Percentiles rank a stretch among this genome's conserved stretches.
phyloP scores from a whole-genome alignment of 2,113 vertebrate species.

The Chiloscyllium plagiosum region DNA sequence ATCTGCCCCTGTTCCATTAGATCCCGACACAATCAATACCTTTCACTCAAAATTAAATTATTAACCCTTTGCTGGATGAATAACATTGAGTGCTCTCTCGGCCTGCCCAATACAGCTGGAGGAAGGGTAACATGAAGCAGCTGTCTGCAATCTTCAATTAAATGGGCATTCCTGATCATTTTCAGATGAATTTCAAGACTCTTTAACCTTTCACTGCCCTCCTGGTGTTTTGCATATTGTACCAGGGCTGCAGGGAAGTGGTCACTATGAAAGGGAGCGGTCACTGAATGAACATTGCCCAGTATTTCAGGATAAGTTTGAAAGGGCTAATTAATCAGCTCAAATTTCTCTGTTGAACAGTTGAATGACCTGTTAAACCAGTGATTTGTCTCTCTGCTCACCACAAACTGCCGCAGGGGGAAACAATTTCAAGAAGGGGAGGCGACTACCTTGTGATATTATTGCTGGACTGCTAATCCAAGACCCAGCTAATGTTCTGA shows the following conservation, averaged over 20 bases:
- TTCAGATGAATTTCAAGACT: constrained; percentile 16
- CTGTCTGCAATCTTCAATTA: neutral
- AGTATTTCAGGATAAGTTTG: neutral
- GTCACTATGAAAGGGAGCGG: no score
- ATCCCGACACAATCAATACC: constrained; percentile 2
- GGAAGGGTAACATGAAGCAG: neutral
- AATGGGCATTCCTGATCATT: neutral
- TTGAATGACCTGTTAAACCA: neutral
- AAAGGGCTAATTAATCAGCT: neutral
- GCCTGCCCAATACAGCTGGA: neutral
- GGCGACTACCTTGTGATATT: no score
- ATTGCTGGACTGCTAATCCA: no score
- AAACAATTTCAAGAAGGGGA: neutral
- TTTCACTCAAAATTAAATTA: neutral
- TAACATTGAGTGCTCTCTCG: neutral
- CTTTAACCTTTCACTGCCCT: neutral
- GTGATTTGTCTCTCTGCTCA: neutral
- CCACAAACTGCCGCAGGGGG: neutral
- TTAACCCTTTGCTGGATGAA: neutral
- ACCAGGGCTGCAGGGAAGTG: neutral
- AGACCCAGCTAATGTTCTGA: no score
- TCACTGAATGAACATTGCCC: neutral
- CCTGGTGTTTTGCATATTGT: neutral
- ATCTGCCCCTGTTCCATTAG: neutral
- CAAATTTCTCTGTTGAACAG: neutral